Evolutionary conservation across 2,113 vertebrate genomes (phyloP).

Genomic region (Desmodus rotundus): DNA sequence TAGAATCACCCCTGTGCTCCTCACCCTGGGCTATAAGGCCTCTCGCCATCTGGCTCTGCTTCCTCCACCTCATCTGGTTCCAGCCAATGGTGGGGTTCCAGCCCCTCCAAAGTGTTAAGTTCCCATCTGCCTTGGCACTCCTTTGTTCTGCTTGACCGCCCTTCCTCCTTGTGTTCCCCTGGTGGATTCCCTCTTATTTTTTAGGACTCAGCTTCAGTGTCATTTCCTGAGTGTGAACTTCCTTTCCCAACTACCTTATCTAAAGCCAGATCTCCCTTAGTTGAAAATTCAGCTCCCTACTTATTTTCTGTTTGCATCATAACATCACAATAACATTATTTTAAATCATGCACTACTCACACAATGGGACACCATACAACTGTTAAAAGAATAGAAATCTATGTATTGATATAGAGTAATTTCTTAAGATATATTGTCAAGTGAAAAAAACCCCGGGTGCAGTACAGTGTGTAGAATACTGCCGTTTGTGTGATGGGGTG

Average conservation of each 20-base stretch:
- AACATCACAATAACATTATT: constrained; percentile 20
- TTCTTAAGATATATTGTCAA: constrained; percentile 24
- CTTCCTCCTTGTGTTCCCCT: neutral
- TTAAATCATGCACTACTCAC: neutral
- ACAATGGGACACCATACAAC: neutral
- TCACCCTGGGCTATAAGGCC: neutral
- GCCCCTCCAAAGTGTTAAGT: neutral
- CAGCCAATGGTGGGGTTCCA: neutral
- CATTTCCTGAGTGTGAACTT: constrained; percentile 21
- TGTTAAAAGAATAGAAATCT: neutral
- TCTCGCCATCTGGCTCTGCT: neutral
- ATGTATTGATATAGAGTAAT: constrained; percentile 1
- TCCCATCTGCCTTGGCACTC: neutral
- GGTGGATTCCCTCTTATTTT: neutral
- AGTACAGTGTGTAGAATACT: neutral
- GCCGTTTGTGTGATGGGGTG: neutral
- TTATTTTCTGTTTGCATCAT: constrained; percentile 19
- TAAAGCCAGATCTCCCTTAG: neutral
- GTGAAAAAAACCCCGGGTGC: neutral
- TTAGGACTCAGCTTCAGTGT: neutral
- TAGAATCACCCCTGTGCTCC: neutral
- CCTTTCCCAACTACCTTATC: neutral
- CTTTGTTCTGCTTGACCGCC: neutral
- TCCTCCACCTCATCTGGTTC: neutral
- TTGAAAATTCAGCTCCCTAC: neutral